Evolutionary conservation across 2,113 vertebrate genomes (phyloP).

Genomic region (Erythrocebus patas): DNA sequence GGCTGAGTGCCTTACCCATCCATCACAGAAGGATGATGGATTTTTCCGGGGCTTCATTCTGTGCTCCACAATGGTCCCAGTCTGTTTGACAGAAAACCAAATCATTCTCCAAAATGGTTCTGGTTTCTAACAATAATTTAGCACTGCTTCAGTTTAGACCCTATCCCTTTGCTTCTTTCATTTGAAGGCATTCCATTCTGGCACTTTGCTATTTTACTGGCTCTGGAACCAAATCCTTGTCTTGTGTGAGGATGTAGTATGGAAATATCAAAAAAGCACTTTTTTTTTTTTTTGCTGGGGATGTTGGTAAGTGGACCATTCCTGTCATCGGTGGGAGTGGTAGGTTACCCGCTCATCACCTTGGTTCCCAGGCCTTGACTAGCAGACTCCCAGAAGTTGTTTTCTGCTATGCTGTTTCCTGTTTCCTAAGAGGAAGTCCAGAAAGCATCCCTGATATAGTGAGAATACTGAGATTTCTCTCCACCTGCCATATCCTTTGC

Average conservation of each 20-base stretch:
- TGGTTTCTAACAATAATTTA: background rate
- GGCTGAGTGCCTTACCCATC: background rate
- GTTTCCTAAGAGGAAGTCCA: background rate
- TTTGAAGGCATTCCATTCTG: background rate
- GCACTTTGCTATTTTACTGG: background rate
- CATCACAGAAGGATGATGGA: background rate
- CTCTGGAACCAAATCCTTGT: background rate
- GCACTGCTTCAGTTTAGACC: background rate
- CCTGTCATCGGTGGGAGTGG: background rate
- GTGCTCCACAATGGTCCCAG: background rate
- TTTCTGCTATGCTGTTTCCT: background rate
- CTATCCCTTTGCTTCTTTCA: background rate
- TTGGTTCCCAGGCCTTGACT: background rate
- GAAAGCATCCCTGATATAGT: rapidly evolving
- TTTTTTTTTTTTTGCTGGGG: too few relatives aligned
- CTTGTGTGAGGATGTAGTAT: background rate
- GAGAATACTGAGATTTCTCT: background rate
- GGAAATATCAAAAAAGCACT: background rate
- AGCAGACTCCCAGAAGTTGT: background rate
- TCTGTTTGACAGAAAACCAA: background rate
- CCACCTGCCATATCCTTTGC: background rate
- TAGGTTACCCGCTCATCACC: background rate
- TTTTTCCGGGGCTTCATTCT: background rate
- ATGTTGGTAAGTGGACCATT: background rate
- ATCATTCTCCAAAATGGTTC: background rate